Percentiles rank a stretch among this genome's conserved stretches.
phyloP scores from a whole-genome alignment of 2,888 invertebrate species.

The Tanypteryx hageni region DNA sequence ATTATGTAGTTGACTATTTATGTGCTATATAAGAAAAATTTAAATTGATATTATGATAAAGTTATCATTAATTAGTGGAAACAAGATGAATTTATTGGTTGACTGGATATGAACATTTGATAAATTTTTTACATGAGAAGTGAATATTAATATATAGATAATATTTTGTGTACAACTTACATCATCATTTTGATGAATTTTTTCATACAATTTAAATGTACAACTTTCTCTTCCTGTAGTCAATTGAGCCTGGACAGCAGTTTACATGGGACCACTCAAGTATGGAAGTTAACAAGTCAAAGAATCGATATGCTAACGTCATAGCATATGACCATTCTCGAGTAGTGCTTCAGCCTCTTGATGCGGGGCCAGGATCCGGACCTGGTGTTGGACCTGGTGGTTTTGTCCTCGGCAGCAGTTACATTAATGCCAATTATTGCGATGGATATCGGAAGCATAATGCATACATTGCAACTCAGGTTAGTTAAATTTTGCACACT shows the following conservation, averaged over 20 bases:
- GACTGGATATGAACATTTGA: too few relatives aligned
- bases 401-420: conserved; percentile 83
- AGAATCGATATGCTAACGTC: conserved; percentile 99
- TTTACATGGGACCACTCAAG: conserved; percentile 99
- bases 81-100: too few relatives aligned
- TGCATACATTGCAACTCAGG: conserved; percentile 97
- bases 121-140: too few relatives aligned
- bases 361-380: conserved; percentile 86
- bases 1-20: too few relatives aligned
- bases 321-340: conserved; percentile 99
- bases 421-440: conserved; percentile 99
- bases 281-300: conserved; percentile 98
- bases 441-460: conserved; percentile 99
- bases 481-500: conserved; percentile 69
- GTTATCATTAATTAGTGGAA: too few relatives aligned
- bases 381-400: conserved; percentile 50
- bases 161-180: too few relatives aligned
- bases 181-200: too few relatives aligned
- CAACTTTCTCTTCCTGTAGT: conserved; percentile 74
- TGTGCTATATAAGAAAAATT: too few relatives aligned
- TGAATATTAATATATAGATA: too few relatives aligned
- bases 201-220: not conserved
- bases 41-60: too few relatives aligned
- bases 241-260: conserved; percentile 99
- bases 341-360: conserved; percentile 93